Conservation (phyloP, 2,113 vertebrate species). For the Brienomyrus brachyistius region DNA sequence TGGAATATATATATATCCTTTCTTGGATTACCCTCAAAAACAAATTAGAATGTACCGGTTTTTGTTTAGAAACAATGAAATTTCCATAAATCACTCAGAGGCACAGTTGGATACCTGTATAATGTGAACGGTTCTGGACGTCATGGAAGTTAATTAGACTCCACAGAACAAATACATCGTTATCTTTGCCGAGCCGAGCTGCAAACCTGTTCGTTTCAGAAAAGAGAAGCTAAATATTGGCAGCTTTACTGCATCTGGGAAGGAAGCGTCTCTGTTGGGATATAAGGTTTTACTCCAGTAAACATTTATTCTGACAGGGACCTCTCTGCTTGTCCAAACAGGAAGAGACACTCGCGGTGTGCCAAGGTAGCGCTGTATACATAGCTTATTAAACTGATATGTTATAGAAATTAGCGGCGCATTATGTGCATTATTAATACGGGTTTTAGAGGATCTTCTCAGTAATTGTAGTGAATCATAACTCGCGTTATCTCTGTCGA, state of each 20-base stretch:
- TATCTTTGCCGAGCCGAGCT: not conserved
- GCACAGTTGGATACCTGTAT: not conserved
- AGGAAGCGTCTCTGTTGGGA: not conserved
- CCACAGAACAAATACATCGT: not conserved
- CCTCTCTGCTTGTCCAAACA: not conserved
- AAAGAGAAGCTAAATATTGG: not conserved
- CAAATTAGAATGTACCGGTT: not conserved
- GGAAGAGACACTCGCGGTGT: not conserved
- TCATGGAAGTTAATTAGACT: not conserved
- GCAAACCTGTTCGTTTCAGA: not conserved
- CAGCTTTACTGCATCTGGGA: not conserved
- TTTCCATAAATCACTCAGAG: not conserved
- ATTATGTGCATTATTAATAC: slow-evolving; percentile 69
- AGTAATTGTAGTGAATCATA: slow-evolving; percentile 16
- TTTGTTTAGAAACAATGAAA: not conserved
- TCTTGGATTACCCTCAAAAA: not conserved
- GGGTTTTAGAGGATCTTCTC: slow-evolving; percentile 50
- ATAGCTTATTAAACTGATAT: not conserved
- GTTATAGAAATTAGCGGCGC: slow-evolving; percentile 15
- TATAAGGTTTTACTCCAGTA: not conserved
- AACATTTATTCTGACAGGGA: not conserved
- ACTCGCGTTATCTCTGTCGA: not conserved
- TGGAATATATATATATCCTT: not conserved
- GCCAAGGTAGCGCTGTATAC: not conserved
- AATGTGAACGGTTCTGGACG: not conserved